Evolutionary conservation across 2,888 invertebrate genomes (phyloP).

Genomic region (Thereva unica): DNA sequence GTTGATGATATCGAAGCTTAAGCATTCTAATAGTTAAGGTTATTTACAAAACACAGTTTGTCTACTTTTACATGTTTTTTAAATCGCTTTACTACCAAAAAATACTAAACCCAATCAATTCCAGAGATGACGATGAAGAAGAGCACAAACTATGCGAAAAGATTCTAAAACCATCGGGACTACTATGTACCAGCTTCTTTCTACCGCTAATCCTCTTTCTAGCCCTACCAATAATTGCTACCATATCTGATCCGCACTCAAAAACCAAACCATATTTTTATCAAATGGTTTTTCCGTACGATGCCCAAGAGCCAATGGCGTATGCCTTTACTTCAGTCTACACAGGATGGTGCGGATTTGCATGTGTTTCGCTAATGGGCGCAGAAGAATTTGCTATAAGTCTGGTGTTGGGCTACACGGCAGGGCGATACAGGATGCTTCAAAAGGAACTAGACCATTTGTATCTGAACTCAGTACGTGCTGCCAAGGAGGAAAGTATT

Average conservation of each 20-base stretch:
- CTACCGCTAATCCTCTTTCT: no score
- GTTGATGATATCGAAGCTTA: no score
- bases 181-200: no score
- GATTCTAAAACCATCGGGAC: no score
- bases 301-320: slow-evolving; percentile 30
- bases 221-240: slow-evolving; percentile 16
- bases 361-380: slow-evolving; percentile 22
- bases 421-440: slow-evolving; percentile 22
- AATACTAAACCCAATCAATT: no score
- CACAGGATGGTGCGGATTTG: slow-evolving; percentile 33
- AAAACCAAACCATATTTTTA: slow-evolving; percentile 34
- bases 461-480: neutral
- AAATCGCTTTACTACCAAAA: no score
- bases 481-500: neutral
- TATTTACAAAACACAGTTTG: no score
- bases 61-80: no score
- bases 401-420: slow-evolving; percentile 24
- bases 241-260: slow-evolving; percentile 23
- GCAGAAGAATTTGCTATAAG: slow-evolving; percentile 30
- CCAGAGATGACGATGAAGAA: no score
- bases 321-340: slow-evolving; percentile 29
- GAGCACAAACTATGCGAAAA: no score
- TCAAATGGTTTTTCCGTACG: slow-evolving; percentile 32
- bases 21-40: no score
- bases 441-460: slow-evolving; percentile 22